Base-by-base conservation (phyloP, 2,113 vertebrate species). In the Xiphias gladius region DNA sequence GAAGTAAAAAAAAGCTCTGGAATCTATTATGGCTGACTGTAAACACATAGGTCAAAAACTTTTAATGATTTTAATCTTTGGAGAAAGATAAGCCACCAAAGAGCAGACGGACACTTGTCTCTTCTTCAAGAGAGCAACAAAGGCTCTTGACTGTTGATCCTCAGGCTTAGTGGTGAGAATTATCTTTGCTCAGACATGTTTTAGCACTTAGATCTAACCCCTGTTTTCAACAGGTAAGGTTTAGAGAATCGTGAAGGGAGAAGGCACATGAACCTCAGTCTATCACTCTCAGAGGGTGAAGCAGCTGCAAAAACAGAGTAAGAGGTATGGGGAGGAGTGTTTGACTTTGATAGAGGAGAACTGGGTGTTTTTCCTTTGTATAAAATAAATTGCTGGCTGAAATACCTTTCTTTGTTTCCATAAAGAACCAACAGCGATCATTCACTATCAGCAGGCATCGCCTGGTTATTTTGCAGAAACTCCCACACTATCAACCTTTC, bases 161-260 rank as follows among this genome's bases (percentile, higher is more conserved):
- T 80, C 72, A 1, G 85, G 41, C 48, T 77, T 32, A 68, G 62
- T 14, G 37, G 17, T 61, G 59, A 32, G 72, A 79, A 71, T 76
- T 61, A 76, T 89, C 68, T 73, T 84, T 32, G 48, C 79, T 80
- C 50, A 41, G 48, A 92, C 86, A 86, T 58, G 83, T 75, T 79
- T 90, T 77, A 74, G 83, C 85, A 89, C 86, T 91, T 73, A 78
- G 54, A 79, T 73, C 39, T 16, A 76, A 86, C 65, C 73, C 63
- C 78, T 61, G 81, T 79, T 76, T 52, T 57, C 62, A 55, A 65
- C 73, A 13, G 37, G 7, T 80, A 85, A 43, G 46, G 54, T 59
- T 82, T 50, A 17, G 6, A 76, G 48, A 41, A 74, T 32, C 5
- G 9, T 50, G 16, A 52, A 65, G 30, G 24, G n/a, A 32, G 46